These are phyloP conservation scores for Sweltsa coloradensis DNA, from an alignment of 1,140 invertebrate species.

Conservation along the genomic window DNA sequence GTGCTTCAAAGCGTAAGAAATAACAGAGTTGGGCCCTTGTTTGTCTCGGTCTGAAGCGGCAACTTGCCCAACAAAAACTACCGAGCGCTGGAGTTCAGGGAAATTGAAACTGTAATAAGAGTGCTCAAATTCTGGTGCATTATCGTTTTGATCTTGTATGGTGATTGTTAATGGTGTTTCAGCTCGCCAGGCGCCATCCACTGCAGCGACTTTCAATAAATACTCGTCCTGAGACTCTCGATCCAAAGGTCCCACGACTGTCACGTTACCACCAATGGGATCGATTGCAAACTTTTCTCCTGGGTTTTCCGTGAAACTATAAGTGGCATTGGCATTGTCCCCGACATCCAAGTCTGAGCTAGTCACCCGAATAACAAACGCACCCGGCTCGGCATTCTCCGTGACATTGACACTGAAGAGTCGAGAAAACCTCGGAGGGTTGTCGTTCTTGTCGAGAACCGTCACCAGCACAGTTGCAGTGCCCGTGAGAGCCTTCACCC, in stretches of 20 bases:
- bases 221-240: conserved; percentile 86
- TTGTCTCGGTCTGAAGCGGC: conserved; percentile 80
- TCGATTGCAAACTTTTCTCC: conserved; percentile 85
- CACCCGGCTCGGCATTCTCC: conserved; percentile 85
- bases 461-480: conserved; percentile 73
- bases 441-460: conserved; percentile 88
- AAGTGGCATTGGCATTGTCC: conserved; percentile 77
- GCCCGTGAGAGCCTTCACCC: conserved; percentile 66
- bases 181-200: conserved; percentile 78
- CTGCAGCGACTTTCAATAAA: conserved; percentile 70
- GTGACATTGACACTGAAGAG: conserved; percentile 90
- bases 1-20: conserved; percentile 81
- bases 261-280: conserved; percentile 77
- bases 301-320: conserved; percentile 78
- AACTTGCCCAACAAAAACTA: conserved; percentile 78
- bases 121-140: conserved; percentile 81
- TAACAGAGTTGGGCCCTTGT: conserved; percentile 84
- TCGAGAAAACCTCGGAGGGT: conserved; percentile 83
- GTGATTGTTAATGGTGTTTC: conserved; percentile 84
- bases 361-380: conserved; percentile 85
- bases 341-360: conserved; percentile 81
- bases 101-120: conserved; percentile 83
- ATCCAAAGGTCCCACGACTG: conserved; percentile 70
- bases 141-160: conserved; percentile 91
- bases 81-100: conserved; percentile 64